Percentiles rank a stretch among this genome's conserved stretches.
These are phyloP conservation scores for Drosophila pallidifrons DNA, from an alignment of 1,140 invertebrate species.

Conservation along the genomic window DNA sequence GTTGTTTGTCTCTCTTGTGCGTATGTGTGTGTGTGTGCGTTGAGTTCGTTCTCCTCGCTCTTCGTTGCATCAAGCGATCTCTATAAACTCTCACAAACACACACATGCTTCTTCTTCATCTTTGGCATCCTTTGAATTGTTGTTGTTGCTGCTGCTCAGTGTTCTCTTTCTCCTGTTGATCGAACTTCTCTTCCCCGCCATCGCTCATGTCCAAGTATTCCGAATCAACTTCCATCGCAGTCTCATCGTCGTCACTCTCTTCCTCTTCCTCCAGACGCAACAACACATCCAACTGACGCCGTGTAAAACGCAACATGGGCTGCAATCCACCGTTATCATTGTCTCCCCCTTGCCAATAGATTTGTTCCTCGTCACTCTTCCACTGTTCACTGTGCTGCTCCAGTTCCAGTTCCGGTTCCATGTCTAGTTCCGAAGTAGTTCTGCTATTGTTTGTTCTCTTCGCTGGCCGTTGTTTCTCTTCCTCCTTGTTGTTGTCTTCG, in stretches of 20 bases:
- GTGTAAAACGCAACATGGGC: slow-evolving; percentile 21
- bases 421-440: not conserved
- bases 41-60: not conserved
- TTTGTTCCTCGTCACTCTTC: not conserved
- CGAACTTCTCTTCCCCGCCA: no score
- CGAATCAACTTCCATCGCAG: not conserved
- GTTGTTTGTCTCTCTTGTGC: not conserved
- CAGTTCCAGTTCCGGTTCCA: no score
- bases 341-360: slow-evolving; percentile 19
- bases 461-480: not conserved
- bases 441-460: not conserved
- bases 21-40: slow-evolving; percentile 7
- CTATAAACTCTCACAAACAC: not conserved
- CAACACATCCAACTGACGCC: slow-evolving; percentile 21
- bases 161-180: no score
- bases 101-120: not conserved
- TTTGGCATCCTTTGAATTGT: not conserved
- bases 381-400: no score
- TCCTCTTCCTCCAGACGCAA: not conserved
- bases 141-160: not conserved
- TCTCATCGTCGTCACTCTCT: not conserved
- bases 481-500: not conserved
- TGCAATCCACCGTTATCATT: not conserved
- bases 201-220: slow-evolving; percentile 4
- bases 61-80: not conserved